Base-by-base conservation (phyloP, 2,113 vertebrate species). In the Paramisgurnus dabryanus region DNA sequence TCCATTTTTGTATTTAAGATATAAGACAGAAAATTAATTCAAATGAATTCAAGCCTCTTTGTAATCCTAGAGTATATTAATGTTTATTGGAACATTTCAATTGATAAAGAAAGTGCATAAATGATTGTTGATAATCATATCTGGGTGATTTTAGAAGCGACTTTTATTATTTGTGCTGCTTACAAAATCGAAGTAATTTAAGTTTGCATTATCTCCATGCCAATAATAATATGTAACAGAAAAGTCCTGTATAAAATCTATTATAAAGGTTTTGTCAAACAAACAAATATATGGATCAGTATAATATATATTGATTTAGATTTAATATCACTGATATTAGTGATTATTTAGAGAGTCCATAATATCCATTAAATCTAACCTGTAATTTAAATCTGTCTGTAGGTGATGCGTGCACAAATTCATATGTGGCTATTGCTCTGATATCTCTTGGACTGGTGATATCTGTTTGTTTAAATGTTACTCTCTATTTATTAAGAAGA, bases 401-500 rank as follows among this genome's bases (percentile, higher is more conserved):
- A 80, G 3, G 4, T 86, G 0, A 8, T 18, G 15, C 88, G 80
- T 83, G 85, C 11, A 0, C 0, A 0, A 0, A 0, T 1, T 0
- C 0, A 8, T 0, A 53, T 0, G 0, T 61, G 2, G 67, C 39
- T 10, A 18, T 92, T 79, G 7, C 0, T 17, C n/a, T 91, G 41
- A 65, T 83, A 3, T 85, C 76, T 10, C 3, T 87, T 77, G 87
- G 87, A 75, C 82, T 94, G 76, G 3, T 82, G 1, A 66, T 92
- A 9, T 92, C 93, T 7, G 0, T 91, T 18, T 87, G 78, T 64
- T 15, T 93, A 40, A 93, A 93, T 57, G 3, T 89, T 27, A 13
- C 86, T 63, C 78, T 92, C 15, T 92, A 79, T 84, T 43, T 83
- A 45, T 57, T 85, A 69, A 88, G 71, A 84, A 82, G 9, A 45